These are phyloP conservation scores for Phyto melanocephala DNA, from an alignment of 2,888 invertebrate species.

Conservation along the genomic window DNA sequence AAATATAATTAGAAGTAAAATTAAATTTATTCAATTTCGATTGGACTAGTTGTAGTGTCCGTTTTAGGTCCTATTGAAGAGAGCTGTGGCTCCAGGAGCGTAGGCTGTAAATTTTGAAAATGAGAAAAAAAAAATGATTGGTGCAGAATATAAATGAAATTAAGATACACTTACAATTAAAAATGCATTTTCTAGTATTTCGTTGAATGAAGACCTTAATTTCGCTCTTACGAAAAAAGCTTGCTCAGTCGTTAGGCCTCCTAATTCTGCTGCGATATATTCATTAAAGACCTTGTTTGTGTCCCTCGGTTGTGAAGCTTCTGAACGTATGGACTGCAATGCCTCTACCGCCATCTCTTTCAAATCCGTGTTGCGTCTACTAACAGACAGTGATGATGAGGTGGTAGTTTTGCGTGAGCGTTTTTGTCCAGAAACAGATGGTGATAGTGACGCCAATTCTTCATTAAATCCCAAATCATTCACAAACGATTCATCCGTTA, in stretches of 20 bases:
- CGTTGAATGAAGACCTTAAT: not conserved
- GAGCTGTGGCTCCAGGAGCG: too few relatives aligned
- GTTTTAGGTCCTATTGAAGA: too few relatives aligned
- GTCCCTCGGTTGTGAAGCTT: not conserved
- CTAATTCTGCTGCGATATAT: not conserved
- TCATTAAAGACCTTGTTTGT: not conserved
- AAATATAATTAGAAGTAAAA: too few relatives aligned
- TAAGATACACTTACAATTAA: slow-evolving; percentile 16
- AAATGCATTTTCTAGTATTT: slow-evolving; percentile 14
- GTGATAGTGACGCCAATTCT: not conserved
- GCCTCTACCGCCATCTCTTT: slow-evolving; percentile 18
- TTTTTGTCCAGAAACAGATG: not conserved
- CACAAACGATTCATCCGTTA: not conserved
- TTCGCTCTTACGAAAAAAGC: not conserved
- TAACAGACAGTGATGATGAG: not conserved
- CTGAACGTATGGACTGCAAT: not conserved
- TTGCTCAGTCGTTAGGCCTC: not conserved
- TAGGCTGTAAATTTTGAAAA: too few relatives aligned
- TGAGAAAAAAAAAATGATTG: too few relatives aligned
- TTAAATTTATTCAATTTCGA: too few relatives aligned
- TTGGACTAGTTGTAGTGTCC: too few relatives aligned
- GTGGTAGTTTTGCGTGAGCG: not conserved
- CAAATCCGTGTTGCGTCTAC: not conserved
- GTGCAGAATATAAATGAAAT: not conserved
- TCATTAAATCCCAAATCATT: not conserved